Percentiles rank a stretch among this genome's conserved stretches.
These are phyloP conservation scores for Agrotis puta DNA, from an alignment of 2,888 invertebrate species.

Conservation along the genomic window DNA sequence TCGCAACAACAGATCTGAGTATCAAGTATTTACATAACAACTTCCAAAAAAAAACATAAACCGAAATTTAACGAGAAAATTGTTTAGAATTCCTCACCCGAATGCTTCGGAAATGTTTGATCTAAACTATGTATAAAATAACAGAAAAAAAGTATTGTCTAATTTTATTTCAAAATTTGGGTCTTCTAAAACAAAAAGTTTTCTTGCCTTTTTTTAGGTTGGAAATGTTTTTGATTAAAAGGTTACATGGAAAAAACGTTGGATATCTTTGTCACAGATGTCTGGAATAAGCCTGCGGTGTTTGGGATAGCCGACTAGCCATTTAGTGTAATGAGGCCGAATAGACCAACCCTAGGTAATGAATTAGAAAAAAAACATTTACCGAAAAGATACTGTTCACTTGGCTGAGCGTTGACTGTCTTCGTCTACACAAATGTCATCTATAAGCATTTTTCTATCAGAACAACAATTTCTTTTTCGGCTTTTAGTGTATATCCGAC, in stretches of 20 bases:
- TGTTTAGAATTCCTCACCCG: slow-evolving; percentile 44
- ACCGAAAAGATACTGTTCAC: not conserved
- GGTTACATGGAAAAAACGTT: slow-evolving; percentile 5
- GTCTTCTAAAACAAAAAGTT: slow-evolving; percentile 30
- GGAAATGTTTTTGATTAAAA: slow-evolving; percentile 21
- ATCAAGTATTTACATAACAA: slow-evolving; percentile 47
- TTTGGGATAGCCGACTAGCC: not conserved
- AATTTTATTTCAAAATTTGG: slow-evolving; percentile 25
- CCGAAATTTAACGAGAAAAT: slow-evolving; percentile 50
- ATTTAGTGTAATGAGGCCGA: slow-evolving; percentile 7
- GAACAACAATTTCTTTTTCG: not conserved
- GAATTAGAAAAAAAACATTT: slow-evolving; percentile 3
- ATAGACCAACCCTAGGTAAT: slow-evolving; percentile 2
- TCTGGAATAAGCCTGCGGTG: not conserved
- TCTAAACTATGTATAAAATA: slow-evolving; percentile 49
- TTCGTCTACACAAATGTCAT: not conserved
- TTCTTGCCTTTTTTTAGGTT: slow-evolving; percentile 3
- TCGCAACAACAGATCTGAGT: slow-evolving; percentile 36
- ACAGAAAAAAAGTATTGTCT: slow-evolving; percentile 25
- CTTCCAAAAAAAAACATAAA: slow-evolving; percentile 48
- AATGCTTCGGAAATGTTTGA: slow-evolving; percentile 51
- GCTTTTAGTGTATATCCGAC: not conserved
- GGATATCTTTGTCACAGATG: not conserved
- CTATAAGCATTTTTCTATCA: not conserved
- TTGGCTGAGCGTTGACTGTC: not conserved